Percentiles rank a stretch among this genome's conserved stretches.
These are phyloP conservation scores for Gymnothorax reevesii DNA, from an alignment of 2,797 vertebrate genomes.

Conservation along the genomic window DNA sequence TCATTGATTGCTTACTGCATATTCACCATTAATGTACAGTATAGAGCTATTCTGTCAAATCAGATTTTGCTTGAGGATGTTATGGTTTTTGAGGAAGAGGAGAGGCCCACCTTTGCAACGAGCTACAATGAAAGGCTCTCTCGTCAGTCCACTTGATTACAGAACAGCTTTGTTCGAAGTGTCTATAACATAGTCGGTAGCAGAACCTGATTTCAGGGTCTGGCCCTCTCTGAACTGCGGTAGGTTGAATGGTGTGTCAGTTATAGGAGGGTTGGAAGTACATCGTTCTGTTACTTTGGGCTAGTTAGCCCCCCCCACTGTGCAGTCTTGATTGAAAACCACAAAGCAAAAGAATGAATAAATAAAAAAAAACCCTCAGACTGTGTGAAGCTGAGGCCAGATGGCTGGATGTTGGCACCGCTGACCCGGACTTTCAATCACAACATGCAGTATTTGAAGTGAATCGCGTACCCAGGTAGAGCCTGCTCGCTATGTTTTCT, in stretches of 20 bases:
- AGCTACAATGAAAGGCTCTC: not conserved
- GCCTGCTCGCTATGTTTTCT: too few species aligned
- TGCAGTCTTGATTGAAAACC: conserved; percentile 48
- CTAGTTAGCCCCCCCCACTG: conserved; percentile 42
- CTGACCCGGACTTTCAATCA: not conserved
- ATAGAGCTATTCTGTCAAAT: not conserved
- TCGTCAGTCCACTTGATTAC: not conserved
- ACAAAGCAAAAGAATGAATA: conserved; percentile 21
- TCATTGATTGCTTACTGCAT: not conserved
- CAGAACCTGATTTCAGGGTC: conserved; percentile 1
- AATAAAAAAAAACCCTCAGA: not conserved
- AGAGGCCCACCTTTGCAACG: not conserved
- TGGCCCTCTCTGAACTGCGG: conserved; percentile 15
- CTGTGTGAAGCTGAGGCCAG: not conserved
- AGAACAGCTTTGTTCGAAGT: not conserved
- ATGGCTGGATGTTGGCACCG: not conserved
- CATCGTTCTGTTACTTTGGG: conserved; percentile 43
- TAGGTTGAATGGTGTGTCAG: conserved; percentile 31
- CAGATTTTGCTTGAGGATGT: not conserved
- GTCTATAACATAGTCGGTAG: not conserved
- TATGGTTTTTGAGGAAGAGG: not conserved
- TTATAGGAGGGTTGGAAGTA: conserved; percentile 14
- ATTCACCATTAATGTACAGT: not conserved
- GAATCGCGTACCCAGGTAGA: not conserved
- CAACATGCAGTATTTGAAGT: not conserved